These are phyloP conservation scores for Cichladusa arquata DNA, from an alignment of 2,113 vertebrate species.

Conservation along the genomic window DNA sequence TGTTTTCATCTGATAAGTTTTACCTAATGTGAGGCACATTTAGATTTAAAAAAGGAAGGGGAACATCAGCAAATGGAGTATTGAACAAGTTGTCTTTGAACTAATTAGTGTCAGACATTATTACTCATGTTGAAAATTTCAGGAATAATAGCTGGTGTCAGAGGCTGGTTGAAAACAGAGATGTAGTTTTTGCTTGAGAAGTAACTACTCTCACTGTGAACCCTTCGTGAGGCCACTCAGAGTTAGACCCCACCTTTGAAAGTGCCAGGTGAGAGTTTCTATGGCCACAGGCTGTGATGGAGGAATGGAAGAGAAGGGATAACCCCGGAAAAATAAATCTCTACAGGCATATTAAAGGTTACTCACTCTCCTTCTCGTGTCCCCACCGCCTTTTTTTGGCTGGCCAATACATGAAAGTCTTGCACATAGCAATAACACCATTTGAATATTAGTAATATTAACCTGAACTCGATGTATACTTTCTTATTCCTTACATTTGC, in stretches of 20 bases:
- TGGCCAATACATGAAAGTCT: background rate
- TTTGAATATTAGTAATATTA: background rate
- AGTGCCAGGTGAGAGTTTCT: background rate
- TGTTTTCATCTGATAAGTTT: background rate
- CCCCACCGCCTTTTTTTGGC: background rate
- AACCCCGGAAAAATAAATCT: background rate
- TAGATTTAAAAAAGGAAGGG: background rate
- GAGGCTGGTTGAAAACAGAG: background rate
- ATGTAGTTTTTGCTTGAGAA: background rate
- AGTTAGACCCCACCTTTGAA: conserved; percentile 3
- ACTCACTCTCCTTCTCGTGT: background rate
- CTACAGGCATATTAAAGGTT: background rate
- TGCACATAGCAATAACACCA: background rate
- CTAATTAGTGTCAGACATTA: background rate
- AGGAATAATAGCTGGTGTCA: background rate
- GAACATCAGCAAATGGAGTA: background rate
- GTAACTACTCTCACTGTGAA: background rate
- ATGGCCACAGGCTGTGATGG: background rate
- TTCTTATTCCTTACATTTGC: background rate
- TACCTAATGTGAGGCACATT: background rate
- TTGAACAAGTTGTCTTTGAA: background rate
- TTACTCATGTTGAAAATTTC: background rate
- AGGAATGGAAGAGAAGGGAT: background rate
- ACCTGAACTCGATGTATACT: background rate
- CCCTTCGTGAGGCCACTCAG: background rate